Base-by-base conservation (phyloP, 2,888 invertebrate genomes). In the Limenitis arthemis region DNA sequence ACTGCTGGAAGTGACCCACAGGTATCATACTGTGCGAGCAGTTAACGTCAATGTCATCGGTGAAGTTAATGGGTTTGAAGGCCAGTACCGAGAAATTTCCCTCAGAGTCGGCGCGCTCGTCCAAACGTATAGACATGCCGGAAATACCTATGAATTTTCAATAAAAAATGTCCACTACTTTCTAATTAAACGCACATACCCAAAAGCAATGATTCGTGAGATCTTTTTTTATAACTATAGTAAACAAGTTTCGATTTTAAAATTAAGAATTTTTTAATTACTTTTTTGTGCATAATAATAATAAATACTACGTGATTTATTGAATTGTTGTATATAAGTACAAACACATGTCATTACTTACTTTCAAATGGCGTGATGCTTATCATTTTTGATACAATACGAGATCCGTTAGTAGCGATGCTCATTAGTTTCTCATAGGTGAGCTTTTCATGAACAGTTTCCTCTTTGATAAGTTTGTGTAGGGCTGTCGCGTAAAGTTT, bases 21-120 rank as follows among this genome's bases (percentile, higher is more conserved):
- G 94, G 93, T 62, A 92, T 88, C 93, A 96, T 93, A 72, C 92
- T 20, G 20, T 20, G 20, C 20, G 20, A 20, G 75, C 95, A 96
- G 50, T 89, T 89, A 54, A 80, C 70, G 9, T 75, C 75, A 7
- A 20, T 28, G 0, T 83, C 83, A 40, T 84, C 84, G 58, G 78
- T 82, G 56, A 73, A 64, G 60, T 84, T 82, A 60, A 75, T 77
- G 12, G 83, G 85, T 72, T 67, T 67, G 68, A 93, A 90, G 1
- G 97, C 95, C 55, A 98, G 85, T 50, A 99, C 94, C 0, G 98
- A 97, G 85, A 97, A 99, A 79, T 99, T 99, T 7, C 98, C 98
- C 76, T 98, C 97, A 0, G 98, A 98, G 77, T 99, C 98, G 4
- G 98, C 99, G 64, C 94, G 91, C 63, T 92, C 89, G 85, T 99